phyloP scores from a whole-genome alignment of 92 coral and sea anemone species.

The Porites lobata region DNA sequence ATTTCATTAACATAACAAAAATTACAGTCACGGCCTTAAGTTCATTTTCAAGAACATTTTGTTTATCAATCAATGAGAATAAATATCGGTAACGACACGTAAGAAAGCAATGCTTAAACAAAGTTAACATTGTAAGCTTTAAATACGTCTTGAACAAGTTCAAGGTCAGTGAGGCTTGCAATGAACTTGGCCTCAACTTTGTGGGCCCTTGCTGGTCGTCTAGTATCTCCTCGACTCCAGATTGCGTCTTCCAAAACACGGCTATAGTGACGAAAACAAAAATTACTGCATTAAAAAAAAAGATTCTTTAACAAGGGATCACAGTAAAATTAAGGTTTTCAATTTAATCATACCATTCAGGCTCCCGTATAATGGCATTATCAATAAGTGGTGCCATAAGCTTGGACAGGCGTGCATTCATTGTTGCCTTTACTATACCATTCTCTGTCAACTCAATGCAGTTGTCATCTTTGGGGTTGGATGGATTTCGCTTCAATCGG shows the following conservation, averaged over 20 bases:
- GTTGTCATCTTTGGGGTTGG: background rate
- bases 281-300: background rate
- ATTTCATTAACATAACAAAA: constrained; percentile 1
- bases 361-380: background rate
- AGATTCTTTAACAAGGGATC: background rate
- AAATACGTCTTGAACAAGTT: background rate
- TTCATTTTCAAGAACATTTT: constrained; percentile 1
- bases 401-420: background rate
- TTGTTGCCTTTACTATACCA: background rate
- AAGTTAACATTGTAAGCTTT: background rate
- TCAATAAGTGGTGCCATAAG: constrained; percentile 8
- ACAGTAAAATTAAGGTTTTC: background rate
- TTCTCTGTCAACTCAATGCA: constrained; percentile 11
- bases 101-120: background rate
- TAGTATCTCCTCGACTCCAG: constrained; percentile 13
- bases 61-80: background rate
- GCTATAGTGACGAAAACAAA: background rate
- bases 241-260: background rate
- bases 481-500: constrained; percentile 15
- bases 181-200: constrained; percentile 15
- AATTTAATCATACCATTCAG: background rate
- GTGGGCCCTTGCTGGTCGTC: constrained; percentile 30
- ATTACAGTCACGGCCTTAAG: background rate
- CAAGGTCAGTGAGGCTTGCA: background rate
- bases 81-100: background rate